Conservation (phyloP, 2,888 invertebrate genomes). For the Griposia aprilina region DNA sequence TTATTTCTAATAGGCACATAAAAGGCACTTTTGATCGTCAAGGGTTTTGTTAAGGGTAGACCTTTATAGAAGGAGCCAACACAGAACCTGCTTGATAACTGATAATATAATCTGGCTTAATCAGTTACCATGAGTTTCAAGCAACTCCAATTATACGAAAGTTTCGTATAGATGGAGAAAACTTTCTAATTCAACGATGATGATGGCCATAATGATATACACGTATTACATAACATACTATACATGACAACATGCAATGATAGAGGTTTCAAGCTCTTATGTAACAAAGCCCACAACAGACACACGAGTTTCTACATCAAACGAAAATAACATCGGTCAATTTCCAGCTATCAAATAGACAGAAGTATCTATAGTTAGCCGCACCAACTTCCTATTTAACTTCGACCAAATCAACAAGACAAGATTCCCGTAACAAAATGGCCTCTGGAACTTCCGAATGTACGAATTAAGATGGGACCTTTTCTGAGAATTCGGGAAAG, state of each 20-base stretch:
- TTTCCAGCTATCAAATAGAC: constrained; percentile 40
- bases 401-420: constrained; percentile 64
- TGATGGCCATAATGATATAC: neutral
- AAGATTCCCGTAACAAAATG: constrained; percentile 59
- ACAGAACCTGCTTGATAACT: neutral
- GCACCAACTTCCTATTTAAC: constrained; percentile 59
- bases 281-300: constrained; percentile 9
- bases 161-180: neutral
- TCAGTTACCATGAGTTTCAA: neutral
- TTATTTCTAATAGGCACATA: no score
- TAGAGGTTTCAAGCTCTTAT: neutral
- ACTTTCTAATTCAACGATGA: neutral
- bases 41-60: no score
- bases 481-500: constrained; percentile 42
- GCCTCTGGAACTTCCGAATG: constrained; percentile 61
- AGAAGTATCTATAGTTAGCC: constrained; percentile 50
- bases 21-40: no score
- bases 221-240: no score
- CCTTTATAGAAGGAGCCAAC: no score
- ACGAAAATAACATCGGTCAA: constrained; percentile 42
- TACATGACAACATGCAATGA: neutral
- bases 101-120: neutral
- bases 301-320: constrained; percentile 17
- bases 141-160: neutral
- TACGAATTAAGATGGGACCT: constrained; percentile 64